Percentiles rank a stretch among this genome's conserved stretches.
These are phyloP conservation scores for Dione juno DNA, from an alignment of 2,888 invertebrate genomes.

Conservation along the genomic window DNA sequence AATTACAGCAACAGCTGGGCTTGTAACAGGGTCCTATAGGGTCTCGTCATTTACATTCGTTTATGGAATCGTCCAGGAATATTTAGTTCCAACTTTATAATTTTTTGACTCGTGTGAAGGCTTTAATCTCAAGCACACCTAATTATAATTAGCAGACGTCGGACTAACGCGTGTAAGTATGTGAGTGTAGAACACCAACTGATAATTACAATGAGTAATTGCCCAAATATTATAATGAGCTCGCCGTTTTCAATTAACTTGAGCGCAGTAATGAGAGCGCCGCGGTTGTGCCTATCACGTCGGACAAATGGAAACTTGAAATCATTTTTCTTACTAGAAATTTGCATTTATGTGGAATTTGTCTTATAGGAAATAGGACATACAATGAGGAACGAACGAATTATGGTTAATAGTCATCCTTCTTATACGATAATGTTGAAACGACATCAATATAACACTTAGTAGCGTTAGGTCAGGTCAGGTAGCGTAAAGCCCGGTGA, in stretches of 20 bases:
- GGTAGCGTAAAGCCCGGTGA: constrained; percentile 23
- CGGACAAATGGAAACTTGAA: background rate
- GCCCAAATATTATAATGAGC: constrained; percentile 65
- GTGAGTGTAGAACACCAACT: constrained; percentile 43
- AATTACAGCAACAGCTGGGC: constrained; percentile 24
- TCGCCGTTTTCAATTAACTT: constrained; percentile 56
- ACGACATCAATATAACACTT: too few relatives aligned
- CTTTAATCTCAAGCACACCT: constrained; percentile 29
- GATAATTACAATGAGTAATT: constrained; percentile 59
- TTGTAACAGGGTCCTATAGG: background rate
- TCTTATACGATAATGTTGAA: too few relatives aligned
- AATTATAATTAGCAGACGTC: constrained; percentile 33
- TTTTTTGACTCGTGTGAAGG: constrained; percentile 21
- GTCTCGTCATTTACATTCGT: background rate
- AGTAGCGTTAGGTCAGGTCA: background rate
- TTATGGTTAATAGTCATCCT: too few relatives aligned
- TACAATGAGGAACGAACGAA: too few relatives aligned
- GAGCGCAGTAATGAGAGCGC: constrained; percentile 57
- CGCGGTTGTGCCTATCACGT: constrained; percentile 31
- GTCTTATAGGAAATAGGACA: too few relatives aligned
- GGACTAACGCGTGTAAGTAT: background rate
- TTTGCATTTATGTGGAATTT: background rate
- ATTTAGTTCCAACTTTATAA: background rate
- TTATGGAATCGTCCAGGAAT: background rate
- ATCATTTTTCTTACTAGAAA: background rate